A percentile compares a stretch with the other conserved stretches of the same genome.
Evolutionary conservation across 2,797 vertebrate genomes (phyloP).

Genomic region (Chaetophractus vellerosus): DNA sequence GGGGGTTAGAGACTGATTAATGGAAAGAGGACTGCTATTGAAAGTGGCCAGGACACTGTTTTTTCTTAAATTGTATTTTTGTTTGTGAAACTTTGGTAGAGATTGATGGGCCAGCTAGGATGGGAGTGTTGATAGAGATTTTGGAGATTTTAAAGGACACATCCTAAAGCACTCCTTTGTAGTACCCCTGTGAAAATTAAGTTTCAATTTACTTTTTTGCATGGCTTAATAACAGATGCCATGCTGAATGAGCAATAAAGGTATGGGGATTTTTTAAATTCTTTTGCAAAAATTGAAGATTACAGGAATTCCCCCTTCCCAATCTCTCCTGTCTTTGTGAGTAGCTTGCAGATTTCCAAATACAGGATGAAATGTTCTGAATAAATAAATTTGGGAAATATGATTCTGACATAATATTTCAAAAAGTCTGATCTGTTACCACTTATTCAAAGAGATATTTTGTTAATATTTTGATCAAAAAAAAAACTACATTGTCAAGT

Average conservation of each 20-base stretch:
- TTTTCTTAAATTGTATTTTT: not conserved
- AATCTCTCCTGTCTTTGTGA: not conserved
- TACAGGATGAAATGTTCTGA: conserved; percentile 30
- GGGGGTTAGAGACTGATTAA: not conserved
- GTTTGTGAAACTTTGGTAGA: not conserved
- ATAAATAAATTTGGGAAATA: conserved; percentile 59
- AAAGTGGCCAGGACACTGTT: not conserved
- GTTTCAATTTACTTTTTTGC: not conserved
- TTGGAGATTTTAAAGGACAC: not conserved
- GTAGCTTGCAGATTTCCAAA: conserved; percentile 63
- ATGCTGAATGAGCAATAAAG: not conserved
- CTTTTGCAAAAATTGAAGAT: conserved; percentile 37
- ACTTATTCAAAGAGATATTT: conserved; percentile 11
- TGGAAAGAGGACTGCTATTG: fast-evolving
- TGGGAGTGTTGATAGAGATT: not conserved
- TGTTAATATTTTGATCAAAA: not conserved
- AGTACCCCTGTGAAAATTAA: not conserved
- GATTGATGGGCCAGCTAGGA: not conserved
- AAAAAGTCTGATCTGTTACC: not conserved
- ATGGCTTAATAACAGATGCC: not conserved
- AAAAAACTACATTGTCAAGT: not conserved
- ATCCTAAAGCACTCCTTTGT: not conserved
- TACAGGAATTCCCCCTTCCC: not conserved
- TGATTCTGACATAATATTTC: not conserved
- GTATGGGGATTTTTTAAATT: not conserved